Percentiles rank a stretch among this genome's conserved stretches.
These are phyloP conservation scores for Neoarius graeffei DNA, from an alignment of 2,113 vertebrate genomes.

Conservation along the genomic window DNA sequence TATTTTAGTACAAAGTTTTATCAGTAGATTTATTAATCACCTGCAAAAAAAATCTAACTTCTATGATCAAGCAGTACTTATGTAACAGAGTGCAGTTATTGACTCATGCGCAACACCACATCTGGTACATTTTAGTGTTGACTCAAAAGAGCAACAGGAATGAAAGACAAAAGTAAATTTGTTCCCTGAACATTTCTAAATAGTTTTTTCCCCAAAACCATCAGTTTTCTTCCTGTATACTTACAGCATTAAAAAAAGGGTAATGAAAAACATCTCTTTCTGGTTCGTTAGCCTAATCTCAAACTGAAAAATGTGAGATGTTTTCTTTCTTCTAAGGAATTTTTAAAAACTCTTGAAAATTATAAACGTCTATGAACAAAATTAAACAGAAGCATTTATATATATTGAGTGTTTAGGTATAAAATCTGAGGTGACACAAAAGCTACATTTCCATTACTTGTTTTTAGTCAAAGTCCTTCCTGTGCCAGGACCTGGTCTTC, in stretches of 20 bases:
- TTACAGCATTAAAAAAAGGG: constrained; percentile 25
- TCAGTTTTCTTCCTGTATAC: background rate
- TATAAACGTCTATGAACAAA: background rate
- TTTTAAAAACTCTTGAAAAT: too few relatives aligned
- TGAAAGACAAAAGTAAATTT: background rate
- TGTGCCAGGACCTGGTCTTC: too few relatives aligned
- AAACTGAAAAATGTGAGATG: background rate
- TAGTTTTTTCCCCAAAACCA: background rate
- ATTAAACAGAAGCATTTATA: background rate
- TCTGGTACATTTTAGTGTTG: constrained; percentile 39
- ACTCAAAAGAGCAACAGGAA: constrained; percentile 13
- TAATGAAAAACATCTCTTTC: background rate
- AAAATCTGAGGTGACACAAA: too few relatives aligned
- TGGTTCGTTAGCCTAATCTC: background rate
- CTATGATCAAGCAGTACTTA: constrained; percentile 4
- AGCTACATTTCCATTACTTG: too few relatives aligned
- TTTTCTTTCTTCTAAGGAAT: background rate
- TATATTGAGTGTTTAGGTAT: background rate
- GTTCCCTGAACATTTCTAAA: constrained; percentile 28
- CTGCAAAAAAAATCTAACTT: background rate
- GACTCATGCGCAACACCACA: background rate
- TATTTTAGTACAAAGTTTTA: background rate
- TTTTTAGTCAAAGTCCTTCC: too few relatives aligned
- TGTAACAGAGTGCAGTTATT: background rate
- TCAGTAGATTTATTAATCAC: background rate